Evolutionary conservation across 2,888 invertebrate species (phyloP).

Genomic region (Drosophila fulvimacula): DNA sequence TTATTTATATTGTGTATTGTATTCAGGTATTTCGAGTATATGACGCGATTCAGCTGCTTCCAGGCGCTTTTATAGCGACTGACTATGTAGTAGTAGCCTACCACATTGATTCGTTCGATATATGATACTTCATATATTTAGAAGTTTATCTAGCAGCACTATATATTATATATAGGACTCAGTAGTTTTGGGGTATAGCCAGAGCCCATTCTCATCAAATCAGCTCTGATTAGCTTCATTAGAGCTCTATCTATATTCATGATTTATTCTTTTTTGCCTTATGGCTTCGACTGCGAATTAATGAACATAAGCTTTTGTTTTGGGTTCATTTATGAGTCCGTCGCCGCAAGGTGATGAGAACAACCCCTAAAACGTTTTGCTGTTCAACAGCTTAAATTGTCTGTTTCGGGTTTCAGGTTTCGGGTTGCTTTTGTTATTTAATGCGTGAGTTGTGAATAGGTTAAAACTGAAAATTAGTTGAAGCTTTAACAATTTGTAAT

Average conservation of each 20-base stretch:
- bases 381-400: not conserved
- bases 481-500: conserved; percentile 4
- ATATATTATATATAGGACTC: no score
- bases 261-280: not conserved
- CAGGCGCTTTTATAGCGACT: not conserved
- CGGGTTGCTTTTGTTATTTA: not conserved
- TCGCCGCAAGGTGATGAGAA: not conserved
- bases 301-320: conserved; percentile 2
- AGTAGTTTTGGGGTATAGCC: no score
- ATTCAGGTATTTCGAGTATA: not conserved
- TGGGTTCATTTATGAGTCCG: not conserved
- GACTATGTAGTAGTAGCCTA: not conserved
- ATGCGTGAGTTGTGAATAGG: not conserved
- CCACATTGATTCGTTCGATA: no score
- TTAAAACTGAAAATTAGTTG: conserved; percentile 7
- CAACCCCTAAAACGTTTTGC: conserved; percentile 3
- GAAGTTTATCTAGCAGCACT: no score
- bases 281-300: not conserved
- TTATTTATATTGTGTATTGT: conserved; percentile 6
- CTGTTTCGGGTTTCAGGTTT: not conserved
- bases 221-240: conserved; percentile 1
- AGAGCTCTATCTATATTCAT: not conserved
- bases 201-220: not conserved
- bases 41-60: not conserved
- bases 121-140: no score